Conservation (phyloP, 2,888 invertebrate species). For the Periphyllus acericola region DNA sequence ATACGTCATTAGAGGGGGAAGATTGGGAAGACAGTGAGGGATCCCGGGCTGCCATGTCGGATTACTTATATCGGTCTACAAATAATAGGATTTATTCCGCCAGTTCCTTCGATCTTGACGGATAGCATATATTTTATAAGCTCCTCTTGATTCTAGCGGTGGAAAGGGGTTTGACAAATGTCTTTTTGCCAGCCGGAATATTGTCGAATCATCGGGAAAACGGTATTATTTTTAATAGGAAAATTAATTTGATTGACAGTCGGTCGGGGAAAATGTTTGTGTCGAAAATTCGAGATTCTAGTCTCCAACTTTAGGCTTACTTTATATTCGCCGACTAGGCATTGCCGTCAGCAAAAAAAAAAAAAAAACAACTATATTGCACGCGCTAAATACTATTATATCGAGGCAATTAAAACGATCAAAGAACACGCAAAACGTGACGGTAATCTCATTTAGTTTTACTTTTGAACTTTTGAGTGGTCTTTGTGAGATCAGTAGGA, state of each 20-base stretch:
- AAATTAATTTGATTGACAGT: constrained; percentile 56
- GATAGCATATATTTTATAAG: constrained; percentile 54
- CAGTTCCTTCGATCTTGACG: constrained; percentile 52
- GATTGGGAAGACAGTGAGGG: not conserved
- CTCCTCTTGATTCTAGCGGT: constrained; percentile 17
- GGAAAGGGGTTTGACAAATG: constrained; percentile 19
- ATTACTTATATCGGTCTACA: constrained; percentile 60
- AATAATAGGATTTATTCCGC: constrained; percentile 61
- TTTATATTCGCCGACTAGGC: not conserved
- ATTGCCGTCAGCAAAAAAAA: constrained; percentile 1
- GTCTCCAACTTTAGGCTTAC: constrained; percentile 1
- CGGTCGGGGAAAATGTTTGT: not conserved
- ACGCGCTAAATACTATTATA: not conserved
- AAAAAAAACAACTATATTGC: not conserved
- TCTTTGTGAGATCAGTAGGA: too few relatives aligned
- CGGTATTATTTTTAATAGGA: constrained; percentile 54
- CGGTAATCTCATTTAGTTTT: not conserved
- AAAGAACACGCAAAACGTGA: not conserved
- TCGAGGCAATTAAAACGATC: not conserved
- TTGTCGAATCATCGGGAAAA: constrained; percentile 45
- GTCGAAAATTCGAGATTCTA: constrained; percentile 31
- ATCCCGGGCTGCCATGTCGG: constrained; percentile 54
- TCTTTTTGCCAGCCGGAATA: constrained; percentile 29
- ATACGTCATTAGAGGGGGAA: constrained; percentile 6
- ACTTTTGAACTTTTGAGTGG: too few relatives aligned